Evolutionary conservation across 2,113 vertebrate genomes (phyloP).

Genomic region (Ariopsis seemanni): DNA sequence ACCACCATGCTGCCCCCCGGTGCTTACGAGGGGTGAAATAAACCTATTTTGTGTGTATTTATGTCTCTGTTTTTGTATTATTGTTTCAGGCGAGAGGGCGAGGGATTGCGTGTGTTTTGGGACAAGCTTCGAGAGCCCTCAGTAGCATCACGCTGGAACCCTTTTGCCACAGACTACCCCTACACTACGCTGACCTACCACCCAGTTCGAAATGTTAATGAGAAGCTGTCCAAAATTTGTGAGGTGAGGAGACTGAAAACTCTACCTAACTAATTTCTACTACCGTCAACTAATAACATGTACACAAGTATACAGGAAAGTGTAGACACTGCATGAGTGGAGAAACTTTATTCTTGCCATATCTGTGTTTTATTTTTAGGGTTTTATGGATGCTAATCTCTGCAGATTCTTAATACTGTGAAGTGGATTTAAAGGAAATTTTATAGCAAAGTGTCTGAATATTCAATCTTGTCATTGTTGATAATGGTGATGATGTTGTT

Average conservation of each 20-base stretch:
- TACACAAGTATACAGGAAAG: background rate
- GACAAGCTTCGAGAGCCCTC: slow-evolving; percentile 73
- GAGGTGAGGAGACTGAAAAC: slow-evolving; percentile 64
- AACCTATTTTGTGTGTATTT: background rate
- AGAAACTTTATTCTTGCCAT: background rate
- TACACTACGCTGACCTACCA: slow-evolving; percentile 77
- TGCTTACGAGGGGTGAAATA: background rate
- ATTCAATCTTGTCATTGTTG: background rate
- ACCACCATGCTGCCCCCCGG: background rate
- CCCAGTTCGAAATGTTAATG: slow-evolving; percentile 66
- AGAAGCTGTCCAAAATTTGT: slow-evolving; percentile 67
- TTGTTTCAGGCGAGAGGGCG: slow-evolving; percentile 74
- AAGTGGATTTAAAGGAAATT: background rate
- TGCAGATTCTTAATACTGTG: background rate
- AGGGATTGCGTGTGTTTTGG: slow-evolving; percentile 76
- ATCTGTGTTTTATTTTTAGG: background rate
- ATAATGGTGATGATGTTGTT: background rate
- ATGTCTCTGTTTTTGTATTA: background rate
- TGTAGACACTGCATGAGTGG: background rate
- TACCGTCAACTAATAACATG: background rate
- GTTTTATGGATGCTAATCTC: background rate
- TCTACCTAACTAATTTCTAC: background rate
- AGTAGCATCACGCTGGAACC: slow-evolving; percentile 77
- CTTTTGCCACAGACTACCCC: slow-evolving; percentile 73
- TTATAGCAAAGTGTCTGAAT: background rate